A percentile compares a stretch with the other conserved stretches of the same genome.
These are phyloP conservation scores for Scaptomyza parva DNA, from an alignment of 2,888 invertebrate genomes.

Conservation along the genomic window DNA sequence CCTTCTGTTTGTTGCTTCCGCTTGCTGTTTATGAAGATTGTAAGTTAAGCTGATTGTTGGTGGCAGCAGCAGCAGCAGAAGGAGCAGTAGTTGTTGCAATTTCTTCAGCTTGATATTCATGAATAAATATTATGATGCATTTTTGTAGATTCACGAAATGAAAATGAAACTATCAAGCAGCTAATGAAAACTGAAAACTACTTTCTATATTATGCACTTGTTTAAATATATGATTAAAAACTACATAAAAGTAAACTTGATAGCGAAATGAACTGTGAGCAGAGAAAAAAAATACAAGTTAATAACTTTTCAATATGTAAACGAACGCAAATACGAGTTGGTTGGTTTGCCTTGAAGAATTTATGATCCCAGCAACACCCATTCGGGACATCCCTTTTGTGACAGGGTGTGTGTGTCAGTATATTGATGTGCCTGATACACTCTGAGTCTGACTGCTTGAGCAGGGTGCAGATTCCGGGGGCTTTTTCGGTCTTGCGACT, in stretches of 20 bases:
- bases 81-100: constrained; percentile 24
- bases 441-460: constrained; percentile 39
- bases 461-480: constrained; percentile 28
- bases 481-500: constrained; percentile 20
- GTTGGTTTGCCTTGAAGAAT: constrained; percentile 57
- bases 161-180: constrained; percentile 38
- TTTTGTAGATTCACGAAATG: constrained; percentile 21
- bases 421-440: constrained; percentile 65
- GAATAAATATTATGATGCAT: constrained; percentile 63
- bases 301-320: constrained; percentile 54
- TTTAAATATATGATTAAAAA: neutral
- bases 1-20: constrained; percentile 39
- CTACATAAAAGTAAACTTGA: neutral
- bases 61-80: constrained; percentile 24
- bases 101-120: constrained; percentile 53
- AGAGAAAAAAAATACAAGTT: constrained; percentile 29
- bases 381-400: constrained; percentile 30
- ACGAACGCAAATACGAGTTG: constrained; percentile 41
- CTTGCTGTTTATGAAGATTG: constrained; percentile 68
- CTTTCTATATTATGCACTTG: neutral
- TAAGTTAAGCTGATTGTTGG: constrained; percentile 74
- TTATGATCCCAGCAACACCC: constrained; percentile 56
- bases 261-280: neutral
- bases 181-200: constrained; percentile 37
- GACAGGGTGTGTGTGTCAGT: constrained; percentile 51